Evolutionary conservation across 2,113 vertebrate species (phyloP).

Genomic region (Poeciliopsis turrubarensis): DNA sequence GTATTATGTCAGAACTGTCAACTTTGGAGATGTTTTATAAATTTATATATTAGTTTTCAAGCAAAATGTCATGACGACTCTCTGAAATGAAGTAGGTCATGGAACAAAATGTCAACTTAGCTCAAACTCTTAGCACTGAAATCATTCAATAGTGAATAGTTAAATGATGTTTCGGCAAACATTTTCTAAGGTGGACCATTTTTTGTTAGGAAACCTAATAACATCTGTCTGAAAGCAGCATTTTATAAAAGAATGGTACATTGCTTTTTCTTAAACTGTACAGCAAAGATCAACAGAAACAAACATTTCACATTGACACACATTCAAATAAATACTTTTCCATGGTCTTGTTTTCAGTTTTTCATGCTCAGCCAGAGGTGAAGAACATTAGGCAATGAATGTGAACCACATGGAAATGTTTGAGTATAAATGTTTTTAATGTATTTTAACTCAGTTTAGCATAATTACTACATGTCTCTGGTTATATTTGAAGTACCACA

Average conservation of each 20-base stretch:
- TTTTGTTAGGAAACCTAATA: not conserved
- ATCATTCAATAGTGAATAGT: not conserved
- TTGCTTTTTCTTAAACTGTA: not conserved
- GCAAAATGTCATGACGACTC: not conserved
- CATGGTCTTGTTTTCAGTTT: too few relatives aligned
- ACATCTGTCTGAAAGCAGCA: not conserved
- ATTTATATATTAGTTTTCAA: not conserved
- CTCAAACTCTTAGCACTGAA: not conserved
- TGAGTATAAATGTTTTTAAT: too few relatives aligned
- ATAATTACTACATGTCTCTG: too few relatives aligned
- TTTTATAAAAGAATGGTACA: not conserved
- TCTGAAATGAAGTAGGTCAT: too few relatives aligned
- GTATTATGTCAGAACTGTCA: not conserved
- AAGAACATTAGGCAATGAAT: too few relatives aligned
- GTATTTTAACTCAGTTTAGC: too few relatives aligned
- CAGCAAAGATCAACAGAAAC: not conserved
- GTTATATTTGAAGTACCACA: too few relatives aligned
- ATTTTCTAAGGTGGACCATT: not conserved
- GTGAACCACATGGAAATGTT: too few relatives aligned
- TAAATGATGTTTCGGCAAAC: not conserved
- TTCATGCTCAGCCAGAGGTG: too few relatives aligned
- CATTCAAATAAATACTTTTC: too few relatives aligned
- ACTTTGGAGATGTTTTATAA: not conserved
- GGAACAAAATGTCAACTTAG: too few relatives aligned
- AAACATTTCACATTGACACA: too few relatives aligned